phyloP scores from a whole-genome alignment of 2,797 vertebrate species.

The Typhlichthys subterraneus region DNA sequence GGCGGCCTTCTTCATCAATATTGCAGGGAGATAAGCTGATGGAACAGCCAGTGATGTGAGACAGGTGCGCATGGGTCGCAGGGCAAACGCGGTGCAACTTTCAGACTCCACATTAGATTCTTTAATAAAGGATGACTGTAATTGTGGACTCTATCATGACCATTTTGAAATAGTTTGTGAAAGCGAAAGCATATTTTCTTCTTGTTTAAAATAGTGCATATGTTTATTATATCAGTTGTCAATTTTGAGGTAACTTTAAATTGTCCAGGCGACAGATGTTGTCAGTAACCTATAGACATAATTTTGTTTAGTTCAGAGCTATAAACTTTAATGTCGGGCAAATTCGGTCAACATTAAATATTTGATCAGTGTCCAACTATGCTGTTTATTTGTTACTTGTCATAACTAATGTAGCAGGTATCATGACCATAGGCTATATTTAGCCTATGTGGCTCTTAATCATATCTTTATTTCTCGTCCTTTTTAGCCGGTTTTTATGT shows the following conservation, averaged over 20 bases:
- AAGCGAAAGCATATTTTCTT: too few species aligned
- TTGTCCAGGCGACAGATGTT: neutral
- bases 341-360: neutral
- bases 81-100: slow-evolving; percentile 42
- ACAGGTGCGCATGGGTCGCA: slow-evolving; percentile 12
- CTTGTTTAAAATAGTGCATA: neutral
- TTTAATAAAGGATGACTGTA: too few species aligned
- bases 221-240: neutral
- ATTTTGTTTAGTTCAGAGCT: too few species aligned
- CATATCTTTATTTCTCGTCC: too few species aligned
- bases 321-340: too few species aligned
- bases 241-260: neutral
- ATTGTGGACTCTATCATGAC: too few species aligned
- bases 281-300: neutral
- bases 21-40: slow-evolving; percentile 70
- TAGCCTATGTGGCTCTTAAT: too few species aligned
- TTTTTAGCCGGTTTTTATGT: neutral
- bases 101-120: neutral
- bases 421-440: too few species aligned
- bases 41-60: slow-evolving; percentile 18
- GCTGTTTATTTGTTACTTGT: neutral
- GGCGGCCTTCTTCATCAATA: slow-evolving; percentile 70
- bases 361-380: neutral
- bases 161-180: too few species aligned
- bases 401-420: neutral